Evolutionary conservation across 2,797 vertebrate genomes (phyloP), one percentile per base, ranked within the genome.

Genomic region (Platalea minor): DNA sequence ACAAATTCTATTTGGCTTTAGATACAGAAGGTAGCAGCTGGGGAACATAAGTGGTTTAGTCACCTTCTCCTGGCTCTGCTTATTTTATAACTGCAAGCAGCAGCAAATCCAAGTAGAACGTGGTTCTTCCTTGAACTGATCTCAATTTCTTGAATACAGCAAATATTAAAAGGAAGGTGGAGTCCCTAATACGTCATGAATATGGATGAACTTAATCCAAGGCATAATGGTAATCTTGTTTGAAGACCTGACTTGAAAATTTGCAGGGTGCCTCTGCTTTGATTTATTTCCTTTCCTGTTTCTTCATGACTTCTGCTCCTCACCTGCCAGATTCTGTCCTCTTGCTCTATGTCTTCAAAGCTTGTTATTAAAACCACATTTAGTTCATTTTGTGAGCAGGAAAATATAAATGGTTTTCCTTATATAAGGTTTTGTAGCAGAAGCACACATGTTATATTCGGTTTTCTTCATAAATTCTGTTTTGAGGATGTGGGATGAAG

Each of bases 241-340:
- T 85, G 77, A 94, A 92, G 84, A 79, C 43, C 17, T 51, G 41
- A 43, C 33, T 78, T 88, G 37, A 83, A 93, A 51, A 64, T 60
- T 68, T 68, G 9, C 54, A 31, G 50, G 3, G 15, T 69, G 29
- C 53, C 59, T 88, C 76, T 86, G 75, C 87, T 89, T 91, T 84
- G 73, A 45, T 95, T 10, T 85, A 57, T 83, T 91, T 91, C 29
- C 45, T 85, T 93, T 60, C 57, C 72, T 57, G 4, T 89, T 89
- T 89, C 64, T 72, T 88, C 39, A 13, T 67, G 37, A 54, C 45
- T 89, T 75, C 72, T 92, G 24, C 16, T 85, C 29, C 53, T 89
- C 35, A 92, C 75, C 87, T 92, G 73, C 75, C 61, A 54, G 75
- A 64, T 85, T 88, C 60, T 86, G 50, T 41, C 12, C 5, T 91